These are phyloP conservation scores for Blera fallax DNA, from an alignment of 2,888 invertebrate species.

Conservation along the genomic window DNA sequence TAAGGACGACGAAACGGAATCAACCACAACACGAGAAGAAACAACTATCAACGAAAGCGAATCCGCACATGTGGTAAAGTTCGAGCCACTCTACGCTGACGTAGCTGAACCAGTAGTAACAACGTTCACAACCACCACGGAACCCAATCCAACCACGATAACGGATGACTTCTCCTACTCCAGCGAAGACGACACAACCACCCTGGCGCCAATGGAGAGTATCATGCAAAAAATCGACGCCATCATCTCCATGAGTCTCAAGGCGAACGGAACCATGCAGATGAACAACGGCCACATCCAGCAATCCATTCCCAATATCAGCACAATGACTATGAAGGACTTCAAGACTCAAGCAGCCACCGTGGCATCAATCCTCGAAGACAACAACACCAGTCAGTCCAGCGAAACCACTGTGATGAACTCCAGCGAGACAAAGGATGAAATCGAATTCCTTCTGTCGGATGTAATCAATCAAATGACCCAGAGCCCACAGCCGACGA, in stretches of 20 bases:
- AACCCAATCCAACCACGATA: constrained; percentile 39
- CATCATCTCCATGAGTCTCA: constrained; percentile 68
- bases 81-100: constrained; percentile 77
- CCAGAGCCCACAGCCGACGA: constrained; percentile 18
- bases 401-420: constrained; percentile 74
- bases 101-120: constrained; percentile 76
- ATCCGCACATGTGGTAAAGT: constrained; percentile 75
- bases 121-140: constrained; percentile 73
- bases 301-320: constrained; percentile 50
- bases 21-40: constrained; percentile 26
- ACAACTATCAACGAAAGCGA: neutral
- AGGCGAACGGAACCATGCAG: constrained; percentile 70
- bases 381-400: constrained; percentile 74
- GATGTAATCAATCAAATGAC: constrained; percentile 80
- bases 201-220: constrained; percentile 73
- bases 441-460: constrained; percentile 79
- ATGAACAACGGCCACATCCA: constrained; percentile 72
- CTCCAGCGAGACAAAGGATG: constrained; percentile 78
- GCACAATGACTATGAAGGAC: constrained; percentile 78
- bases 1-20: constrained; percentile 60
- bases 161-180: constrained; percentile 19
- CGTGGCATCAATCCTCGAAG: constrained; percentile 80
- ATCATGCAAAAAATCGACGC: constrained; percentile 72
- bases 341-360: constrained; percentile 81
- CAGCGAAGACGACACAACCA: neutral